Evolutionary conservation across 2,113 vertebrate genomes (phyloP).

Genomic region (Oplegnathus fasciatus): DNA sequence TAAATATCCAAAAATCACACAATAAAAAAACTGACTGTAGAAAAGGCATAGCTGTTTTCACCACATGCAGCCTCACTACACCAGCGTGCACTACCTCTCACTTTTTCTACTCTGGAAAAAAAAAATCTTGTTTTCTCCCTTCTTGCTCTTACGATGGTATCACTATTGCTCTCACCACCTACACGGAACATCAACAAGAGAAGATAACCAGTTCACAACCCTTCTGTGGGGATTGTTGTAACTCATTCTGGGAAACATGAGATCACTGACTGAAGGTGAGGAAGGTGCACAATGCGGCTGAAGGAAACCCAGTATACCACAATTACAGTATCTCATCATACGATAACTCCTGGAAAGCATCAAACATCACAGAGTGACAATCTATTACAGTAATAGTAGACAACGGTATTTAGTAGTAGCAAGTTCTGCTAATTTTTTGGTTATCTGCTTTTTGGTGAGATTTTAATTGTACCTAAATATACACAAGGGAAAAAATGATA

Average conservation of each 20-base stretch:
- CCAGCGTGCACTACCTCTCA: not conserved
- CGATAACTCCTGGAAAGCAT: slow-evolving; percentile 35
- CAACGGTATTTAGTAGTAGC: not conserved
- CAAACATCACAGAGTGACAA: not conserved
- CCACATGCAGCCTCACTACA: not conserved
- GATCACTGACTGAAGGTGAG: not conserved
- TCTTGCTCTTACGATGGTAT: slow-evolving; percentile 16
- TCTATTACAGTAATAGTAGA: not conserved
- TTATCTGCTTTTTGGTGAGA: not conserved
- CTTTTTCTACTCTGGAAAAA: slow-evolving; percentile 46
- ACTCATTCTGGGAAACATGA: slow-evolving; percentile 59
- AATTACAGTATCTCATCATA: slow-evolving; percentile 3
- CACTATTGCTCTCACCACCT: slow-evolving; percentile 38
- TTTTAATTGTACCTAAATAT: not conserved
- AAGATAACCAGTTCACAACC: slow-evolving; percentile 27
- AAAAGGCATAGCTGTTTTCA: not conserved
- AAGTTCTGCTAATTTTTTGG: not conserved
- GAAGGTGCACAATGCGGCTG: slow-evolving; percentile 15
- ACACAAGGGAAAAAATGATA: not conserved
- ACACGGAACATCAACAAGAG: slow-evolving; percentile 55
- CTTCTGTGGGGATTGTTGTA: slow-evolving; percentile 17
- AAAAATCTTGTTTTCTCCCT: slow-evolving; percentile 14
- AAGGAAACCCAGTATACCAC: slow-evolving; percentile 9
- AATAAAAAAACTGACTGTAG: not conserved
- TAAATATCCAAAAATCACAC: not conserved